A percentile compares a stretch with the other conserved stretches of the same genome.
Evolutionary conservation across 2,113 vertebrate genomes (phyloP).

Genomic region (Illadopsis cleaveri): DNA sequence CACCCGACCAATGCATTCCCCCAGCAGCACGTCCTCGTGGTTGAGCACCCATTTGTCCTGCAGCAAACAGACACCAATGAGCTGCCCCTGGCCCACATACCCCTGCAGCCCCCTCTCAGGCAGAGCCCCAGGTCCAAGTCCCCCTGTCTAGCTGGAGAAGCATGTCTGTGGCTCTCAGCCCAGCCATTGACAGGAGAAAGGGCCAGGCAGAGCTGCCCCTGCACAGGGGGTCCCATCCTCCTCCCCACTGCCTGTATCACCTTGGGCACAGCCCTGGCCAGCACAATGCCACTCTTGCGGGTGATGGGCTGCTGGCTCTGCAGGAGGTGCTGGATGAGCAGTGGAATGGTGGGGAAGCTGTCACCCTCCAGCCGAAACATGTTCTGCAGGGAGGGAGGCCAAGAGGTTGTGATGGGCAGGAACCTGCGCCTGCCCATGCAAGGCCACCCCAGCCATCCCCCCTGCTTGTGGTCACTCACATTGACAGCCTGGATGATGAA

Average conservation of each 20-base stretch:
- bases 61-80: neutral
- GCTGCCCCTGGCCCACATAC: neutral
- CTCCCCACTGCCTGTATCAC: constrained; percentile 34
- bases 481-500: constrained; percentile 90
- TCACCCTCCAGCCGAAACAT: constrained; percentile 91
- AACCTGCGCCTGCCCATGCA: fast-evolving
- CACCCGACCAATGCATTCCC: constrained; percentile 90
- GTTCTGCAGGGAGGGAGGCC: constrained; percentile 67
- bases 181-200: neutral
- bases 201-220: fast-evolving
- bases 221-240: fast-evolving
- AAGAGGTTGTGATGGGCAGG: neutral
- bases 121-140: neutral
- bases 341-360: constrained; percentile 84
- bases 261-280: constrained; percentile 84
- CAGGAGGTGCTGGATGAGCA: constrained; percentile 85
- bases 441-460: neutral
- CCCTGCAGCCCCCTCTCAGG: neutral
- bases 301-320: constrained; percentile 84
- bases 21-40: constrained; percentile 90
- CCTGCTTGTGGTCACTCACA: constrained; percentile 69
- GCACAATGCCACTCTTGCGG: constrained; percentile 79
- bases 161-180: neutral
- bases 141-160: neutral
- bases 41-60: constrained; percentile 97